Base-by-base conservation (phyloP, 2,113 vertebrate genomes). In the Otolemur garnettii region DNA sequence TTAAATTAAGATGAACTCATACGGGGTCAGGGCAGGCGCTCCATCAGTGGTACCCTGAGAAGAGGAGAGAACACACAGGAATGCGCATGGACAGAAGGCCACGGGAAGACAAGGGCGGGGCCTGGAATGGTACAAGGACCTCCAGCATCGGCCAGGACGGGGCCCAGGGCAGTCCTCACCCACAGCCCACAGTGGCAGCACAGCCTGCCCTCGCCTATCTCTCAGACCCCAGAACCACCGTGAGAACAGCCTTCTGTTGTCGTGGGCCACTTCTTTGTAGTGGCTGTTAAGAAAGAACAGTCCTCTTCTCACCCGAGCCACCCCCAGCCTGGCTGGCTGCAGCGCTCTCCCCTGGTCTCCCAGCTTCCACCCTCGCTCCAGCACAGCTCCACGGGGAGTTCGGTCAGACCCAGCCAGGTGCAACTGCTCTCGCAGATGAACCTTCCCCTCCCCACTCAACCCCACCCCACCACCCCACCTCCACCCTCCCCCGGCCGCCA, bases 241-340 rank as follows among this genome's bases (percentile, higher is more conserved):
- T 28, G 8, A 33, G 79, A 69, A 38, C 11, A 8, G 26, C 45
- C 11, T 26, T 66, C 62, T 79, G 57, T 14, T 18, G 21, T 7
- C 84, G 69, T 13, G 57, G 50, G 71, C 26, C 83, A 9, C 57
- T 28, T 7, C 0, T 6, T 26, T 28, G 9, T 9, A 62, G 45
- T 50, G 0, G 11, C 33, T 53, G 18, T 15, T 19, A 35, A 62
- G 12, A 74, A 55, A 93, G 0, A 7, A 66, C 0, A 10, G 4
- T 7, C 13, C 3, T 12, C 35, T 53, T 50, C 69, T 62, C 2
- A 3, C 21, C 53, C 50, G 13, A 68, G 50, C 82, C 26, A 6
- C 53, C 53, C n/a, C 53, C 10, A 1, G 7, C 35, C 79, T 7
- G 35, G 42, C n/a, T 22, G 28, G 69, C 42, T 83, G 19, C 77